A percentile compares a stretch with the other conserved stretches of the same genome.
Evolutionary conservation across 2,888 invertebrate species (phyloP).

Genomic region (Eilema sororculum): DNA sequence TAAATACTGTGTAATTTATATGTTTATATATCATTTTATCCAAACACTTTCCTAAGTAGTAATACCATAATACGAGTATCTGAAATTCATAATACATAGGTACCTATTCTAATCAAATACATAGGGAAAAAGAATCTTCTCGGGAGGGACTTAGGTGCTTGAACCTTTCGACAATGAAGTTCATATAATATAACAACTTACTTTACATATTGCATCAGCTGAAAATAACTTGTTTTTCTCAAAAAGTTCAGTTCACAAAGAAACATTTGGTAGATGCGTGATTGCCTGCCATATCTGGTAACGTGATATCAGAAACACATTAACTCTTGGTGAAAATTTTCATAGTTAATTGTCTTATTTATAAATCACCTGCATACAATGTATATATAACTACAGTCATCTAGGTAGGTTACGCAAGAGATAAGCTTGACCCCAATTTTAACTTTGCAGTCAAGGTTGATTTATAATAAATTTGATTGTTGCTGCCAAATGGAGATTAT

Average conservation of each 20-base stretch:
- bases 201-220: neutral
- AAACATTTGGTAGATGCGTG: conserved; percentile 17
- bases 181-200: neutral
- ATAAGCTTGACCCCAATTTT: conserved; percentile 49
- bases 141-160: too few relatives aligned
- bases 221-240: neutral
- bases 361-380: conserved; percentile 34
- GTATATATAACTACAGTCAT: conserved; percentile 26
- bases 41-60: too few relatives aligned
- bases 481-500: conserved; percentile 34
- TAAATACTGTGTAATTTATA: neutral
- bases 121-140: too few relatives aligned
- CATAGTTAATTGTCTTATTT: neutral
- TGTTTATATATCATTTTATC: neutral
- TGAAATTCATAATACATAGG: conserved; percentile 1
- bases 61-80: too few relatives aligned
- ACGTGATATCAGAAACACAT: conserved; percentile 14
- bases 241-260: neutral
- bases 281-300: conserved; percentile 15
- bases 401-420: conserved; percentile 27
- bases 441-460: conserved; percentile 46
- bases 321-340: conserved; percentile 5
- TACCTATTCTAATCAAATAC: too few relatives aligned
- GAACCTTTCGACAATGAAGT: conserved; percentile 4
- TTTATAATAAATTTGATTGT: conserved; percentile 38